Base-by-base conservation (phyloP, 2,797 vertebrate genomes). In the Siniperca obscura region DNA sequence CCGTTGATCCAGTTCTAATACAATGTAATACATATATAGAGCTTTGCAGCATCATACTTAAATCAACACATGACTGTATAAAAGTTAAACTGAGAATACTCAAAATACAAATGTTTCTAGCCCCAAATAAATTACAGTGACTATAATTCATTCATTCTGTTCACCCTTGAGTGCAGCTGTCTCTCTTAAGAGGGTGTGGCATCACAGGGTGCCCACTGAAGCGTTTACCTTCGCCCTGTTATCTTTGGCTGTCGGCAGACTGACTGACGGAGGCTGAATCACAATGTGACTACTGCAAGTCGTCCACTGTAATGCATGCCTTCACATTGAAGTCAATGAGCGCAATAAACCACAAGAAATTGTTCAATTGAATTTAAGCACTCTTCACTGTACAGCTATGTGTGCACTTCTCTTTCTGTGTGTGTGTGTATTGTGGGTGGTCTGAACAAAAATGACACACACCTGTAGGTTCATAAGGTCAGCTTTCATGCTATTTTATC, bases 221-320 rank as follows among this genome's bases (percentile, higher is more conserved):
- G 91, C 86, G 25, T 89, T 92, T 87, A 78, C 68, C 79, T 74
- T 36, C 9, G 0, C 83, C 64, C 50, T 90, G 90, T 92, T 91
- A 82, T 76, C 78, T 87, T 91, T 93, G 91, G 90, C 87, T 87
- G 88, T 82, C 79, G 56, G 86, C 85, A 78, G 78, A 77, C 86
- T 86, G 88, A 86, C 89, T 91, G 90, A 89, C 69, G 36, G 82
- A 74, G 77, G 70, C 81, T 83, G 78, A 88, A 90, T 90, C 89
- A 25, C 90, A 83, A 1, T 60, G 64, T 74, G 90, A 90, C 91
- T 91, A 87, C 92, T 88, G 90, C 82, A 64, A 80, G 82, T 88
- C 87, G 74, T 68, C 87, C 78, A 68, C 65, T 38, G 50, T 80
- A 68, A 89, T 77, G 85, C 89, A 83, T 90, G 80, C 90, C 90